Percentiles rank a stretch among this genome's conserved stretches.
Evolutionary conservation across 2,797 vertebrate genomes (phyloP).

Genomic region (Sciurus carolinensis): DNA sequence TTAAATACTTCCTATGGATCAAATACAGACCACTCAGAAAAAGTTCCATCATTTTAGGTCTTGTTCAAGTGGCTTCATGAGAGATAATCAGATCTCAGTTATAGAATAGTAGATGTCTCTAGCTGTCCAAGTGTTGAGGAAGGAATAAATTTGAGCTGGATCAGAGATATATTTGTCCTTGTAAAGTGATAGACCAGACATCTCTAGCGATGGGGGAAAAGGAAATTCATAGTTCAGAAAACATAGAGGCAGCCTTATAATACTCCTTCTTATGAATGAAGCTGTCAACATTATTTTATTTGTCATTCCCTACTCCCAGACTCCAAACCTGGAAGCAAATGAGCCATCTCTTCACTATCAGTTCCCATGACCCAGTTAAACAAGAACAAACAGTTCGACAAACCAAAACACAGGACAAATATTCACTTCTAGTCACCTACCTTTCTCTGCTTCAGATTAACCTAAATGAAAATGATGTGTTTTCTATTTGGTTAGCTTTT

Average conservation of each 20-base stretch:
- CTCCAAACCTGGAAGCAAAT: neutral
- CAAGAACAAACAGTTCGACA: neutral
- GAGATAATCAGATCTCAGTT: neutral
- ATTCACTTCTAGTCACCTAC: neutral
- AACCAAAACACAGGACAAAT: neutral
- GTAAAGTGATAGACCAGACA: neutral
- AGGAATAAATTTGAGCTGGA: neutral
- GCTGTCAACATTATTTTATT: neutral
- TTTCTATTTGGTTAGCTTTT: constrained; percentile 25
- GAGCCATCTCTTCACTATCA: neutral
- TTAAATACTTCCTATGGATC: neutral
- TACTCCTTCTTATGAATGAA: neutral
- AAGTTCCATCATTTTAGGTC: neutral
- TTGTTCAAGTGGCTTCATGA: neutral
- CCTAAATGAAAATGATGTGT: neutral
- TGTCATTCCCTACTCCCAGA: neutral
- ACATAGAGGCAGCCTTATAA: neutral
- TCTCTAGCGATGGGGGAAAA: neutral
- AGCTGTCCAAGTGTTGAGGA: neutral
- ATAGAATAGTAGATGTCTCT: neutral
- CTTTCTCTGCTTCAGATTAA: neutral
- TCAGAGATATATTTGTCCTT: neutral
- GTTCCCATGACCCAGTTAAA: neutral
- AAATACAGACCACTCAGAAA: neutral
- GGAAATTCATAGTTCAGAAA: neutral